Conservation (phyloP, 2,888 invertebrate species). For the Rambutsinella grinnellia region DNA sequence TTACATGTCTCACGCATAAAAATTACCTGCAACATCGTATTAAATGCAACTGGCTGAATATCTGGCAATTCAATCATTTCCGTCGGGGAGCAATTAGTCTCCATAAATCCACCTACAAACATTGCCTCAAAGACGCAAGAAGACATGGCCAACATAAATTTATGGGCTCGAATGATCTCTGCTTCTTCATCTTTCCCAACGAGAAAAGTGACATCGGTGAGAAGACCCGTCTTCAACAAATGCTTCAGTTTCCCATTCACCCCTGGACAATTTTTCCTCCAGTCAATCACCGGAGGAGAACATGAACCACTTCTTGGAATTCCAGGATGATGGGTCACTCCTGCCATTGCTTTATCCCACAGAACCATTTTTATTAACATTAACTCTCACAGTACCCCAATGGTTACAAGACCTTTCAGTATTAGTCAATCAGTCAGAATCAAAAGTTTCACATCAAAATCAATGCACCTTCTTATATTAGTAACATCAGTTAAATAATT, state of each 20-base stretch:
- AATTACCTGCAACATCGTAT: conserved; percentile 54
- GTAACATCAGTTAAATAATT: too few relatives aligned
- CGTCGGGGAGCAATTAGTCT: conserved; percentile 15
- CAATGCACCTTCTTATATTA: too few relatives aligned
- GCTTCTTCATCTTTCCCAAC: conserved; percentile 32
- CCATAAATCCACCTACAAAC: conserved; percentile 51
- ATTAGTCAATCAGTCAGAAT: too few relatives aligned
- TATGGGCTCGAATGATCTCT: conserved; percentile 56
- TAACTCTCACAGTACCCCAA: too few relatives aligned
- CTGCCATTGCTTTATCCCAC: conserved; percentile 26
- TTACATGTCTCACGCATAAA: background rate
- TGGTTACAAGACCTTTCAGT: too few relatives aligned
- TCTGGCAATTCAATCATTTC: conserved; percentile 56
- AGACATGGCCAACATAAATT: conserved; percentile 52
- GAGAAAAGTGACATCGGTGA: conserved; percentile 55
- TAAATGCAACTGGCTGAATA: conserved; percentile 53
- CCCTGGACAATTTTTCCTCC: conserved; percentile 48
- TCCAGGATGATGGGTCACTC: background rate
- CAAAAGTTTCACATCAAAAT: too few relatives aligned
- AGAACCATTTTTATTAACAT: too few relatives aligned
- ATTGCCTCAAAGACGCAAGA: conserved; percentile 62
- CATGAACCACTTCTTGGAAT: background rate
- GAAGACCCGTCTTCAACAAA: conserved; percentile 45
- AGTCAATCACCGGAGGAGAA: conserved; percentile 32
- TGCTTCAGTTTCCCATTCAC: conserved; percentile 51